Base-by-base conservation (phyloP, 2,797 vertebrate species). In the Ptychadena robeensis region DNA sequence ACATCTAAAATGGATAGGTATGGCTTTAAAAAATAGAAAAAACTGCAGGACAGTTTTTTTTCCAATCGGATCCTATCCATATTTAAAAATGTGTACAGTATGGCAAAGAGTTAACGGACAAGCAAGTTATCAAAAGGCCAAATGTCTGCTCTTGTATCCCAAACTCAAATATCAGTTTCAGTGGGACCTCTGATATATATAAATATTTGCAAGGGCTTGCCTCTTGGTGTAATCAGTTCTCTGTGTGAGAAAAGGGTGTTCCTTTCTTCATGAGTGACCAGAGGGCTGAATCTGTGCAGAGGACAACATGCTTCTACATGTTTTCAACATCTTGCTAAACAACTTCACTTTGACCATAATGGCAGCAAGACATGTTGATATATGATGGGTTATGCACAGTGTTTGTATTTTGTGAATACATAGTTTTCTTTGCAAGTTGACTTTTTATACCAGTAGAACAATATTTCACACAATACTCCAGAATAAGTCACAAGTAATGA, bases 161-260 rank as follows among this genome's bases (percentile, higher is more conserved):
- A 22, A n/a, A 3, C 4, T 57, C 0, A 34, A 59, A 59, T 30
- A 22, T 34, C 10, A 34, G 12, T n/a, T 53, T 25, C 30, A 34
- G 8, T 77, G 38, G 12, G 22, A 27, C 14, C 61, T 38, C 14
- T 35, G 65, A 69, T 37, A 10, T 27, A 10, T 27, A 18, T 22
- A 53, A 22, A 31, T 79, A 11, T 40, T 35, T 61, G 31, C 0
- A 34, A 7, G 37, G 38, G 72, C 30, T 11, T 15, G 15, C 28
- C 40, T 63, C 48, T 18, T 44, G 65, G 25, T 69, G 65, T 75
- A 61, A 82, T 82, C 72, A 40, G 48, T 53, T 48, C 48, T 30
- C 44, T 81, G 81, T 82, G 73, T 64, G 35, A 82, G 25, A 76
- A 76, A 53, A 77, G 37, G 73, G 73, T 1, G 73, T 82, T 76